Conservation (phyloP, 2,113 vertebrate species). For the Neoarius graeffei region DNA sequence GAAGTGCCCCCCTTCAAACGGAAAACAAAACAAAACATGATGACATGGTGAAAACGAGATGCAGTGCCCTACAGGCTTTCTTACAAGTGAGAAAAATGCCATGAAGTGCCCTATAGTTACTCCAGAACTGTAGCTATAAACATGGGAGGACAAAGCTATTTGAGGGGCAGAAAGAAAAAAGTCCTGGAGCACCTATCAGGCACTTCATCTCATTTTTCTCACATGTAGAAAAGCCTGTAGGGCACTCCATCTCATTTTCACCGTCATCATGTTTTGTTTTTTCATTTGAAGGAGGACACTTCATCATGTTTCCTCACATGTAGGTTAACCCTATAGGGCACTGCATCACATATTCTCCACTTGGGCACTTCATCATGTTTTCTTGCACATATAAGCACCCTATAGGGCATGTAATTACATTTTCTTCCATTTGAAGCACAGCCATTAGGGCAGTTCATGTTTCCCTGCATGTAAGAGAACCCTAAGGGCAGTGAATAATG, state of each 20-base stretch:
- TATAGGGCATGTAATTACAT: too few species aligned
- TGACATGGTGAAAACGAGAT: too few species aligned
- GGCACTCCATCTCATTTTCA: background rate
- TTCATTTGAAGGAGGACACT: background rate
- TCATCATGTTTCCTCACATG: background rate
- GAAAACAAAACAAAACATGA: too few species aligned
- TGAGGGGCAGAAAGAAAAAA: background rate
- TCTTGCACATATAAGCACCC: background rate
- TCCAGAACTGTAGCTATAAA: background rate
- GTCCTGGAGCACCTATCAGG: background rate
- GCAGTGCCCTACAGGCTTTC: too few species aligned
- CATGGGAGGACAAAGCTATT: background rate
- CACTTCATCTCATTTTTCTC: background rate
- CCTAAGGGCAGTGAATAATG: background rate
- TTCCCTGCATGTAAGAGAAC: background rate
- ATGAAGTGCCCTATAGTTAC: too few species aligned
- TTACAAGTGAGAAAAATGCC: too few species aligned
- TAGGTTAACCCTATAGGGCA: background rate
- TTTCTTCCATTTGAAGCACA: background rate
- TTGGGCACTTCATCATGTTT: background rate
- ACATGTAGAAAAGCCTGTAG: background rate
- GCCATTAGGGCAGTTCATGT: background rate
- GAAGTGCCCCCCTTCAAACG: too few species aligned
- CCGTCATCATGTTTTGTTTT: background rate
- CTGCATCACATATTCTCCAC: background rate